Conservation (phyloP, 1,140 invertebrate genomes). For the Euura saliciscinereae region DNA sequence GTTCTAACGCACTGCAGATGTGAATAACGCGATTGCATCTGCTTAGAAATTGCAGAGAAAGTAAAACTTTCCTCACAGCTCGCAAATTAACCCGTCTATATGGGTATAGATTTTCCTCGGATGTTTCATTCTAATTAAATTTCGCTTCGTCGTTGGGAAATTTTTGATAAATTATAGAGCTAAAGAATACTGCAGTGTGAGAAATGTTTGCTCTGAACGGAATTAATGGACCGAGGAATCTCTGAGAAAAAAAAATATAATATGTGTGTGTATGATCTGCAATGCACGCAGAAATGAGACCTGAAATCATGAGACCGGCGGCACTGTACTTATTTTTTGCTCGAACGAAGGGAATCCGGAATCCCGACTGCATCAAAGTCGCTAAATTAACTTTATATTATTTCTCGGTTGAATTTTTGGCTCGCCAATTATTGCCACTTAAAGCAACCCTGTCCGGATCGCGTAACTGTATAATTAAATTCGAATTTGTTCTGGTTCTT, state of each 20-base stretch:
- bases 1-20: not conserved
- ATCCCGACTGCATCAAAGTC: not conserved
- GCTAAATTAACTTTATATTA: slow-evolving; percentile 5
- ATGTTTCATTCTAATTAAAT: not conserved
- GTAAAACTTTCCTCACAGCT: slow-evolving; percentile 41
- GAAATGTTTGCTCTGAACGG: too few species aligned
- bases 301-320: not conserved
- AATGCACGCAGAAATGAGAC: not conserved
- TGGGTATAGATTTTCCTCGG: not conserved
- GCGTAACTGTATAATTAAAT: not conserved
- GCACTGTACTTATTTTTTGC: not conserved
- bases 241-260: too few species aligned
- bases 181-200: too few species aligned
- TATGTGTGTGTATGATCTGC: too few species aligned
- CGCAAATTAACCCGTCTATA: not conserved
- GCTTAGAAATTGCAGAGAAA: slow-evolving; percentile 37
- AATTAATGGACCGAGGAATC: too few species aligned
- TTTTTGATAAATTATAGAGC: too few species aligned
- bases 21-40: not conserved
- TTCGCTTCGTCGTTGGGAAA: not conserved
- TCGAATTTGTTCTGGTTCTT: slow-evolving; percentile 3
- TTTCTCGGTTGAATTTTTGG: not conserved
- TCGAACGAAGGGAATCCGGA: not conserved
- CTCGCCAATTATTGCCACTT: not conserved
- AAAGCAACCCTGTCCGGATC: not conserved